Percentiles rank a stretch among this genome's conserved stretches.
These are phyloP conservation scores for Esox masquinongy DNA, from an alignment of 2,797 vertebrate genomes.

Conservation along the genomic window DNA sequence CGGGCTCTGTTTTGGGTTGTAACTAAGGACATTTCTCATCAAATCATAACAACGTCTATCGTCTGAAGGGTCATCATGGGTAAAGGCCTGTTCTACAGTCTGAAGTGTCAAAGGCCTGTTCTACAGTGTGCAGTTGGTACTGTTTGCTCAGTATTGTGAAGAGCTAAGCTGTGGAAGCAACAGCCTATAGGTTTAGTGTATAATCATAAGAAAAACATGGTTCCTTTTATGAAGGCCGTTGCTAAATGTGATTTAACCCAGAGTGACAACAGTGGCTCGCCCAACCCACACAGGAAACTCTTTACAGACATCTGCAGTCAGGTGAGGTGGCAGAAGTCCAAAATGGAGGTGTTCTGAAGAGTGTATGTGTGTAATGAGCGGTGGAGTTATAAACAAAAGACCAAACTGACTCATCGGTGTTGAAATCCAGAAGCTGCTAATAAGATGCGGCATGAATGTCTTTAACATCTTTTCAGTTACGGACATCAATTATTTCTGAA, in stretches of 20 bases:
- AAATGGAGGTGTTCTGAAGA: neutral
- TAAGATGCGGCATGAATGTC: slow-evolving; percentile 37
- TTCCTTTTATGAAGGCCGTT: neutral
- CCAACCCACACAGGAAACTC: neutral
- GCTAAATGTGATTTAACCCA: neutral
- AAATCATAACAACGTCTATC: neutral
- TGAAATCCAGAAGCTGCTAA: slow-evolving; percentile 44
- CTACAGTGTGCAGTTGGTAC: neutral
- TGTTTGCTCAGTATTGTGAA: neutral
- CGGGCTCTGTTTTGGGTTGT: neutral
- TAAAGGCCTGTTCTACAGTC: neutral
- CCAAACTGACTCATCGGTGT: slow-evolving; percentile 49
- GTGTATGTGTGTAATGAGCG: slow-evolving; percentile 29
- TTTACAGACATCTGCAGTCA: slow-evolving; percentile 6
- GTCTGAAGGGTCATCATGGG: slow-evolving; percentile 25
- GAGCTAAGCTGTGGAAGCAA: neutral
- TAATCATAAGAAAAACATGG: neutral
- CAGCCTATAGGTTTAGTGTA: neutral
- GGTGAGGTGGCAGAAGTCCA: neutral
- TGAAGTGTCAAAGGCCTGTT: neutral
- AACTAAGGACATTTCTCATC: neutral
- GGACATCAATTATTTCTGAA: neutral
- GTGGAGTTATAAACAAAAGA: slow-evolving; percentile 43
- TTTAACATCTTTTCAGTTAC: slow-evolving; percentile 30
- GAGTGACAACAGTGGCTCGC: neutral